phyloP scores from a whole-genome alignment of 2,888 invertebrate species.

The Cosmia trapezina region DNA sequence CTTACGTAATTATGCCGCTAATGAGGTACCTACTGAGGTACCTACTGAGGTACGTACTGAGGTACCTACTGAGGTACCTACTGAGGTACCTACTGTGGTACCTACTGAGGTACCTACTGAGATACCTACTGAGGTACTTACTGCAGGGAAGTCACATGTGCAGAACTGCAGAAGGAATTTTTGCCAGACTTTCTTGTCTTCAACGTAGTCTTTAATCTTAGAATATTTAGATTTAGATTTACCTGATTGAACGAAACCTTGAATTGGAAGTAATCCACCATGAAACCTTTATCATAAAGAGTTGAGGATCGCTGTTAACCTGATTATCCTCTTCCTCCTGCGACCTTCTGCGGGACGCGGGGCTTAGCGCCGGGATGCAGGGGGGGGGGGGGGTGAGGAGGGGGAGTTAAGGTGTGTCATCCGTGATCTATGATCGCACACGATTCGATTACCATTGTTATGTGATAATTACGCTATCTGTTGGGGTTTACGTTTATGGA shows the following conservation, averaged over 20 bases:
- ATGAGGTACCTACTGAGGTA: no score
- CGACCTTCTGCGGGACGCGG: slow-evolving; percentile 16
- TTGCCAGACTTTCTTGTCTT: no score
- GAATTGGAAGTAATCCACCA: background rate
- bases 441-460: slow-evolving; percentile 18
- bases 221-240: no score
- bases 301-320: slow-evolving; percentile 37
- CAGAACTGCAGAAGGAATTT: no score
- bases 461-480: slow-evolving; percentile 4
- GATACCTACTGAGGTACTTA: no score
- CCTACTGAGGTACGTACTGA: no score
- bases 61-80: no score
- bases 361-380: background rate
- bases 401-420: background rate
- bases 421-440: slow-evolving; percentile 19
- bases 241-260: background rate
- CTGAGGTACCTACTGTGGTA: no score
- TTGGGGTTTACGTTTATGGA: background rate
- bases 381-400: background rate
- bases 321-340: slow-evolving; percentile 32
- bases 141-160: no score
- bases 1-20: no score
- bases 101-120: no score
- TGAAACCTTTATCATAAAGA: slow-evolving; percentile 24
- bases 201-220: no score